Conservation (phyloP, 2,797 vertebrate species). For the Diceros bicornis region DNA sequence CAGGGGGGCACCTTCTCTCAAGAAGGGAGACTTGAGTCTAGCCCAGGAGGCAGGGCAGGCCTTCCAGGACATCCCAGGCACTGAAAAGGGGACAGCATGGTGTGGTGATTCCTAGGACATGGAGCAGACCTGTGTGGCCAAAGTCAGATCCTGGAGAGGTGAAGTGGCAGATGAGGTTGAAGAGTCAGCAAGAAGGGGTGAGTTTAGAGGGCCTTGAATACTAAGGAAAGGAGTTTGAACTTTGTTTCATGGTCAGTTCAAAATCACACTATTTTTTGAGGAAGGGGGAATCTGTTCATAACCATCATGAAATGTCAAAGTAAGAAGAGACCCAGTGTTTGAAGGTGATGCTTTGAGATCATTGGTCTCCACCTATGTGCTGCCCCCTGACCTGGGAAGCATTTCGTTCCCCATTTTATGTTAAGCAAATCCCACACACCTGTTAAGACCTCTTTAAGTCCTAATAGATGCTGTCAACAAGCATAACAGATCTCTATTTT, state of each 20-base stretch:
- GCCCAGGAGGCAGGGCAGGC: background rate
- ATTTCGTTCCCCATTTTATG: background rate
- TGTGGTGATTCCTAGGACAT: background rate
- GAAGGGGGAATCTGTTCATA: background rate
- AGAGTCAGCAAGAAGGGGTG: background rate
- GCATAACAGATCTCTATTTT: background rate
- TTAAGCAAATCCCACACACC: background rate
- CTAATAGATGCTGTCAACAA: background rate
- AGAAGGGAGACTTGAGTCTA: background rate
- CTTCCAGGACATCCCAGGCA: background rate
- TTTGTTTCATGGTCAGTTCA: background rate
- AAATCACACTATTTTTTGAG: background rate
- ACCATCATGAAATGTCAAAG: background rate
- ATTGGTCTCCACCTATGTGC: background rate
- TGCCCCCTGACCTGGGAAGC: background rate
- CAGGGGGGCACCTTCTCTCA: background rate
- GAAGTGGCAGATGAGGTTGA: background rate
- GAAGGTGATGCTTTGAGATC: background rate
- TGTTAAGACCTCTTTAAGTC: background rate
- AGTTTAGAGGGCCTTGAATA: background rate
- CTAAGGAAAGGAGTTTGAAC: background rate
- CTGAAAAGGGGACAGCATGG: background rate
- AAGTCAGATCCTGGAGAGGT: background rate
- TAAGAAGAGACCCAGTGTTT: constrained; percentile 2
- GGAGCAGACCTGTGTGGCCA: background rate